phyloP scores from a whole-genome alignment of 2,888 invertebrate species.

The Peribatodes rhomboidaria region DNA sequence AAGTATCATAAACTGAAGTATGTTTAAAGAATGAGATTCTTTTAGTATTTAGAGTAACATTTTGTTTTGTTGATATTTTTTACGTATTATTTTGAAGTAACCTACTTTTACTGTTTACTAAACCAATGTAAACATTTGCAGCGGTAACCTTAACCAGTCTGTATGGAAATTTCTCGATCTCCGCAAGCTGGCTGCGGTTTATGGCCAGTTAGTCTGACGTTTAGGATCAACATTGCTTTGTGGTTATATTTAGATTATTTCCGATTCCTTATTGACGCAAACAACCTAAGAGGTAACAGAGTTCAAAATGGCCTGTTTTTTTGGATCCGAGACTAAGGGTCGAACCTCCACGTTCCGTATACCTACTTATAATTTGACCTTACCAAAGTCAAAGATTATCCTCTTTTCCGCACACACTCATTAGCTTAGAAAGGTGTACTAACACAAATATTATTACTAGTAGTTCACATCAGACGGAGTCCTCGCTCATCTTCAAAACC shows the following conservation, averaged over 20 bases:
- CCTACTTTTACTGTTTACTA: background rate
- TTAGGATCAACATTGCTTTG: background rate
- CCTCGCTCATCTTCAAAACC: no score
- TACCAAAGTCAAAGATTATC: background rate
- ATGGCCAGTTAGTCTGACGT: background rate
- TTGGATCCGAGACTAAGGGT: background rate
- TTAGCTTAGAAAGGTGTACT: no score
- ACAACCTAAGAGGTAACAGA: background rate
- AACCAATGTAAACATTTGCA: background rate
- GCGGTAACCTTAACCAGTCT: background rate
- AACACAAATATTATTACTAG: no score
- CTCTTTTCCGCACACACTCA: no score
- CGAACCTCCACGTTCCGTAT: background rate
- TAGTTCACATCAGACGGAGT: no score
- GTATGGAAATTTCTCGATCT: slow-evolving; percentile 13
- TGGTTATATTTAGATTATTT: slow-evolving; percentile 2
- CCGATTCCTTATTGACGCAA: slow-evolving; percentile 9
- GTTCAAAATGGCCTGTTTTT: background rate
- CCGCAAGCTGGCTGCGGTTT: slow-evolving; percentile 1
- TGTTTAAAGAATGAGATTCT: no score
- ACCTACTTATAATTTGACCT: no score
- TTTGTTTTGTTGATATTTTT: no score
- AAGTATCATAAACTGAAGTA: no score
- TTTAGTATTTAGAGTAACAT: no score
- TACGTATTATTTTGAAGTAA: background rate